Conservation (phyloP, 2,113 vertebrate species). For the Jaculus jaculus region DNA sequence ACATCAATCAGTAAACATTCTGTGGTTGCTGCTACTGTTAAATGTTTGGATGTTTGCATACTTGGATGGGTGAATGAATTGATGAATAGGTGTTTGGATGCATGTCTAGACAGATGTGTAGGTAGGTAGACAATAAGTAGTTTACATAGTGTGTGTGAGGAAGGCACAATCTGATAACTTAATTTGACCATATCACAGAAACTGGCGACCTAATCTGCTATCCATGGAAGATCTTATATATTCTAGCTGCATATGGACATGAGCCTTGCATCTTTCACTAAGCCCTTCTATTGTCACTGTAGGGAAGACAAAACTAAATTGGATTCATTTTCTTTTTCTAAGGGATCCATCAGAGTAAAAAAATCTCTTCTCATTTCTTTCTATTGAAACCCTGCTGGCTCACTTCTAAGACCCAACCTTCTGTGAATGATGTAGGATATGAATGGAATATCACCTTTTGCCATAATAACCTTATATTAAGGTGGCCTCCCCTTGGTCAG, state of each 20-base stretch:
- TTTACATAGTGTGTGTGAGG: neutral
- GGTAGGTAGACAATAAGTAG: neutral
- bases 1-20: neutral
- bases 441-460: fast-evolving
- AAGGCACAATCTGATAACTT: neutral
- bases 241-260: fast-evolving
- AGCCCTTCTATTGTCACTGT: neutral
- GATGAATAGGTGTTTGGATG: neutral
- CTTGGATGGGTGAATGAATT: neutral
- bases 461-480: fast-evolving
- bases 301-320: neutral
- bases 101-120: neutral
- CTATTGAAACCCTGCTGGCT: neutral
- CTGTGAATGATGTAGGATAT: fast-evolving
- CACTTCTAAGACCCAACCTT: neutral
- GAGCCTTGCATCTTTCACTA: neutral
- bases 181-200: neutral
- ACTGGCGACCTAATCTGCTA: neutral
- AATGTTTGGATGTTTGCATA: neutral
- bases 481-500: neutral
- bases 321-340: neutral
- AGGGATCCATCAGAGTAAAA: neutral
- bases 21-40: neutral
- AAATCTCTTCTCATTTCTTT: neutral
- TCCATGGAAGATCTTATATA: neutral